phyloP scores from a whole-genome alignment of 2,113 vertebrate genomes.

The Probosciger aterrimus region DNA sequence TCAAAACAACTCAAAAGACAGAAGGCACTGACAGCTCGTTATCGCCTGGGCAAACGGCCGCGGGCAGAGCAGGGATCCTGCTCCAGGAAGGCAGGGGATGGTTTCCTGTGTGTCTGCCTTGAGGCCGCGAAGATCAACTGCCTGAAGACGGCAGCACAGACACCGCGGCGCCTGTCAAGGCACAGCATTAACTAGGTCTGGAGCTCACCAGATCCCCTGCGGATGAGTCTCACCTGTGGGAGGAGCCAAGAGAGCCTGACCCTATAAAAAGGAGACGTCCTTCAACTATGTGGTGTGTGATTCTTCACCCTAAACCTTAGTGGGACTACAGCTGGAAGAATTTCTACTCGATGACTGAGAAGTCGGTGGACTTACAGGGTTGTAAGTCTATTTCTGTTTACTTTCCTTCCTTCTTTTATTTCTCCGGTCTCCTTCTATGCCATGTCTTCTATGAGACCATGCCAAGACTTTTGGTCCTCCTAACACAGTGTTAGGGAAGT shows the following conservation, averaged over 20 bases:
- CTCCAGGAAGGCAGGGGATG: not conserved
- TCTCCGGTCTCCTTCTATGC: not conserved
- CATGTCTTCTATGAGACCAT: not conserved
- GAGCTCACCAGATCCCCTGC: not conserved
- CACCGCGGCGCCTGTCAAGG: fast-evolving
- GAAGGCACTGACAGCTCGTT: not conserved
- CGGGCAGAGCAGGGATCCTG: fast-evolving
- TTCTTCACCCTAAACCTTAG: not conserved
- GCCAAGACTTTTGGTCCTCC: not conserved
- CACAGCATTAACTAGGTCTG: not conserved
- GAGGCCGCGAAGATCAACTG: not conserved
- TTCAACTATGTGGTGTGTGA: not conserved
- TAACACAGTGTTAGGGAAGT: not conserved
- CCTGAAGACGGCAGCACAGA: not conserved
- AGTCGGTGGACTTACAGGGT: not conserved
- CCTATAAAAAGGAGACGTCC: not conserved
- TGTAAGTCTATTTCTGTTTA: not conserved
- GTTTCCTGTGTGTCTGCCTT: not conserved
- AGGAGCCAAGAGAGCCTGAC: not conserved
- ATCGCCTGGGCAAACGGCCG: not conserved
- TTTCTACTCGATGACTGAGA: not conserved
- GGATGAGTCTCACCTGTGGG: not conserved
- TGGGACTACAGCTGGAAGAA: not conserved
- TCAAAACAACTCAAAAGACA: not conserved
- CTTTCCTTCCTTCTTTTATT: not conserved